These are phyloP conservation scores for Antheraea mylitta DNA, from an alignment of 1,140 invertebrate genomes.

Conservation along the genomic window DNA sequence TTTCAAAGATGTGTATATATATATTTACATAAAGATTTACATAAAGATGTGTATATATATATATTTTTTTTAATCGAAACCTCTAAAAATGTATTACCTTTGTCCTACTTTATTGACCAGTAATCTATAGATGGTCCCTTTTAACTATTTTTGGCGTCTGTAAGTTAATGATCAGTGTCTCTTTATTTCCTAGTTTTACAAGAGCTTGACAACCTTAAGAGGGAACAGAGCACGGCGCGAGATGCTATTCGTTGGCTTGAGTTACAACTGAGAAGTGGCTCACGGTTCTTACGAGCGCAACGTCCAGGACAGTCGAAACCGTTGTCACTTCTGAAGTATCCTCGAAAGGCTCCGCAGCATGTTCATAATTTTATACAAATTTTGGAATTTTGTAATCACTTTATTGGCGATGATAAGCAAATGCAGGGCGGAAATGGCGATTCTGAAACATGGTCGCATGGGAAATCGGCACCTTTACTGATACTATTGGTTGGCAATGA, in stretches of 20 bases:
- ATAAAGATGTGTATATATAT: too few species aligned
- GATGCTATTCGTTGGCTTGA: conserved; percentile 96
- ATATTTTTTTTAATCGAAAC: too few species aligned
- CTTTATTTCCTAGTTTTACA: conserved; percentile 86
- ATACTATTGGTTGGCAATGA: conserved; percentile 66
- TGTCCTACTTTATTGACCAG: too few species aligned
- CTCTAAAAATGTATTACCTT: too few species aligned
- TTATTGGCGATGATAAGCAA: conserved; percentile 60
- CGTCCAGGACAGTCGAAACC: conserved; percentile 87
- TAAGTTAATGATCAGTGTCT: too few species aligned
- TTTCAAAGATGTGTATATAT: too few species aligned
- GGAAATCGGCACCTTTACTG: conserved; percentile 52
- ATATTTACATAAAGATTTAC: too few species aligned
- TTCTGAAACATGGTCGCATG: conserved; percentile 43
- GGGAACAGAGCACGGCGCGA: conserved; percentile 86
- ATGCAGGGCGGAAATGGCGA: conserved; percentile 59
- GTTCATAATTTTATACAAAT: conserved; percentile 73
- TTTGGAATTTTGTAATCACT: conserved; percentile 73
- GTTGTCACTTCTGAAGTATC: conserved; percentile 87
- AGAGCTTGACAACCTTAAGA: conserved; percentile 91
- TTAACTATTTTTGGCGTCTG: too few species aligned
- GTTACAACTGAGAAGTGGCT: conserved; percentile 89
- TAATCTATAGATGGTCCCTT: too few species aligned
- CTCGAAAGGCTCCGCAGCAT: conserved; percentile 77
- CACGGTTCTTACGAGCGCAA: conserved; percentile 90